A percentile compares a stretch with the other conserved stretches of the same genome.
phyloP scores from a whole-genome alignment of 2,888 invertebrate genomes.

The Dendrolimus houi region DNA sequence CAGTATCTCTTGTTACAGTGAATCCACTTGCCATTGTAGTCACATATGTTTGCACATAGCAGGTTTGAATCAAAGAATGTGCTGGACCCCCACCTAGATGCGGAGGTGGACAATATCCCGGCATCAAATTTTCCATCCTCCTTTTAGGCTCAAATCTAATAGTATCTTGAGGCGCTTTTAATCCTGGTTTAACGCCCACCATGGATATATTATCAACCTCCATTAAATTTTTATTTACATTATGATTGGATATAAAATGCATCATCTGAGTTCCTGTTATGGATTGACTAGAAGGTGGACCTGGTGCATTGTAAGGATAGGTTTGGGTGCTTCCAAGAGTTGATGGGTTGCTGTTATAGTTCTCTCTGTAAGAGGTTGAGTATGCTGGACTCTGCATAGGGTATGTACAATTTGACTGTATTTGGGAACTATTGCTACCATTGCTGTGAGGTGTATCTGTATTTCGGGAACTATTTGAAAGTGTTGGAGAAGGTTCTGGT shows the following conservation, averaged over 20 bases:
- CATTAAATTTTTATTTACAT: slow-evolving; percentile 69
- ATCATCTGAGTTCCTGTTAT: slow-evolving; percentile 62
- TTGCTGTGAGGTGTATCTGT: slow-evolving; percentile 66
- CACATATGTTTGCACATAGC: slow-evolving; percentile 61
- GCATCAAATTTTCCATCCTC: slow-evolving; percentile 56
- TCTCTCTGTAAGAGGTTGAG: slow-evolving; percentile 59
- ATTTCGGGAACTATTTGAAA: slow-evolving; percentile 69
- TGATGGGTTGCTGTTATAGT: slow-evolving; percentile 49
- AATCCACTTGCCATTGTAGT: slow-evolving; percentile 81
- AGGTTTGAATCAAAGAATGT: slow-evolving; percentile 56
- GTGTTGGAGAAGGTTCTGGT: slow-evolving; percentile 78
- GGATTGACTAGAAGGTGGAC: slow-evolving; percentile 44
- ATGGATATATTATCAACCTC: slow-evolving; percentile 72
- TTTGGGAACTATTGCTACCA: slow-evolving; percentile 43
- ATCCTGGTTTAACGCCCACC: slow-evolving; percentile 58
- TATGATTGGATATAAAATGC: slow-evolving; percentile 71
- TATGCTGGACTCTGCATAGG: slow-evolving; percentile 70
- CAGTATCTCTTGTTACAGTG: slow-evolving; percentile 87
- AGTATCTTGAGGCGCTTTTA: slow-evolving; percentile 41
- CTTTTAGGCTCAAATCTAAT: slow-evolving; percentile 42
- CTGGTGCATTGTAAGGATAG: slow-evolving; percentile 57
- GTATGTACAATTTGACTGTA: slow-evolving; percentile 50
- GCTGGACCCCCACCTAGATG: slow-evolving; percentile 66
- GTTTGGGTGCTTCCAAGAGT: slow-evolving; percentile 47
- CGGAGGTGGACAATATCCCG: slow-evolving; percentile 66